phyloP scores from a whole-genome alignment of 2,797 vertebrate genomes.

The Podargus strigoides region DNA sequence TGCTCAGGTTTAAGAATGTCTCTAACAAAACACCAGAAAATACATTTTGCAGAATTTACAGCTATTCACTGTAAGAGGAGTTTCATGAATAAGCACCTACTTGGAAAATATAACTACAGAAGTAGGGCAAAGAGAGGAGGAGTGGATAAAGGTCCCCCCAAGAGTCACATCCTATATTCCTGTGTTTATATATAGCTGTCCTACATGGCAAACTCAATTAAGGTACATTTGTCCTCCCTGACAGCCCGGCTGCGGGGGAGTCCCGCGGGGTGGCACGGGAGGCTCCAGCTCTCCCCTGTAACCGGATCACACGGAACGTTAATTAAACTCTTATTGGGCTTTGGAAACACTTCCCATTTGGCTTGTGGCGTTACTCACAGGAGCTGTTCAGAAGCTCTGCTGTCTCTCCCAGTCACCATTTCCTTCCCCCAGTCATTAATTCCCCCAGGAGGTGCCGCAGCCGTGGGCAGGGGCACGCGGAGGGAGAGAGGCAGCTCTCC shows the following conservation, averaged over 20 bases:
- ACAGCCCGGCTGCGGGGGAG: neutral
- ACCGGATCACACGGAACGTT: rapidly evolving
- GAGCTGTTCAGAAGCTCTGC: neutral
- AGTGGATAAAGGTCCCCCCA: neutral
- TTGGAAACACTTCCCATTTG: neutral
- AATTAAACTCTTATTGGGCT: neutral
- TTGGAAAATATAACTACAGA: neutral
- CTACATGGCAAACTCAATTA: neutral
- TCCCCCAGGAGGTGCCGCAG: neutral
- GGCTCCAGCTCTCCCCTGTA: neutral
- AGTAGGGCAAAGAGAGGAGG: neutral
- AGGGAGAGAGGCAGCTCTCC: neutral
- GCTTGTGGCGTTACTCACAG: neutral
- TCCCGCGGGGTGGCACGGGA: neutral
- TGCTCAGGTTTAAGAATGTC: neutral
- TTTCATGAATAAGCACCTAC: neutral
- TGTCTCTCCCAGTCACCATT: neutral
- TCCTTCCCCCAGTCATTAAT: neutral
- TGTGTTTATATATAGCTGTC: neutral
- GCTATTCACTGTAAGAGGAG: rapidly evolving
- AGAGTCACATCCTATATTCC: neutral
- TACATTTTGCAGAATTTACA: neutral
- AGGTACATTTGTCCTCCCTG: neutral
- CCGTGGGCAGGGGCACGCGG: too few relatives aligned
- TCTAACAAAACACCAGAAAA: neutral